These are phyloP conservation scores for Macropus fuliginosus DNA, from an alignment of 2,797 vertebrate species.

Conservation along the genomic window DNA sequence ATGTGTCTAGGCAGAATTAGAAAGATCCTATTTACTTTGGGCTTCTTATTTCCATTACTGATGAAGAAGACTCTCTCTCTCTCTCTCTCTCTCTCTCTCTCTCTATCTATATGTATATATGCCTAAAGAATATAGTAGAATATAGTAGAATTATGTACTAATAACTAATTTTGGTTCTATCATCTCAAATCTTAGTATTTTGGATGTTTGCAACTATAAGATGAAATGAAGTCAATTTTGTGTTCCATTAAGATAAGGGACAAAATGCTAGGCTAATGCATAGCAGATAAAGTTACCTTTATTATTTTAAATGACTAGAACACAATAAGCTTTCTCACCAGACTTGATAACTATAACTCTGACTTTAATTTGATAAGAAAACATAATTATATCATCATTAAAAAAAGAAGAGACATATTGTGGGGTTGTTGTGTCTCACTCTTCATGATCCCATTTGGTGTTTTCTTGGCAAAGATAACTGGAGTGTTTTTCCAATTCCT, in stretches of 20 bases:
- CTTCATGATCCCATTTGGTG: neutral
- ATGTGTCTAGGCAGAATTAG: neutral
- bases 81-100: no score
- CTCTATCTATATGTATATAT: neutral
- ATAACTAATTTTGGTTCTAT: conserved; percentile 10
- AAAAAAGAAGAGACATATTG: neutral
- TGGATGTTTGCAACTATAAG: neutral
- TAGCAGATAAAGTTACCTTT: neutral
- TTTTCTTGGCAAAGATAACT: neutral
- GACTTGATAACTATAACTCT: neutral
- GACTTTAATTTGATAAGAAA: neutral
- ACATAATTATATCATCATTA: neutral
- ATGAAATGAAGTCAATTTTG: neutral
- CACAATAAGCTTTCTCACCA: neutral
- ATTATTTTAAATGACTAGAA: neutral
- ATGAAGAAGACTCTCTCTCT: neutral
- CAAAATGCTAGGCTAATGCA: conserved; percentile 3
- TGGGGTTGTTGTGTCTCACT: neutral
- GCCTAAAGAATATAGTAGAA: conserved; percentile 12
- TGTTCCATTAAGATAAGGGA: conserved; percentile 33
- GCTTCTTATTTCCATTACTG: conserved; percentile 31
- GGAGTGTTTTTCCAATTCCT: neutral
- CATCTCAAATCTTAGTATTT: neutral
- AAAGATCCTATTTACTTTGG: neutral
- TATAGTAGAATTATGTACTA: neutral